These are phyloP conservation scores for Eubasilissa regina DNA, from an alignment of 1,140 invertebrate genomes.

Conservation along the genomic window DNA sequence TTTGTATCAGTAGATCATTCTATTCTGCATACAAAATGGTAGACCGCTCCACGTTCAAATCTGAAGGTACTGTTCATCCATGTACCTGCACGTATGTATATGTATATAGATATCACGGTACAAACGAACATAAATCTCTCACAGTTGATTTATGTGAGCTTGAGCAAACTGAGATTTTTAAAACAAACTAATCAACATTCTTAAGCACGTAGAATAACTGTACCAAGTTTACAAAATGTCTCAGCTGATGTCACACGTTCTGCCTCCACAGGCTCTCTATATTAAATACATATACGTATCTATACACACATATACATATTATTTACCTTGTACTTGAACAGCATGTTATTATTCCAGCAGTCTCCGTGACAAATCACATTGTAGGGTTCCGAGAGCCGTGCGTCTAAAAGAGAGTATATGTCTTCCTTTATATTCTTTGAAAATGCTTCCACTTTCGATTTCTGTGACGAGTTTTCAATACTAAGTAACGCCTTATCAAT, in stretches of 20 bases:
- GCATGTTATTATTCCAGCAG: conserved; percentile 73
- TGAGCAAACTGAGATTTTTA: not conserved
- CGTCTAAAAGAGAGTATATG: not conserved
- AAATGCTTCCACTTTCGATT: conserved; percentile 25
- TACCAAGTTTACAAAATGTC: not conserved
- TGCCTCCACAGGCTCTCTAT: not conserved
- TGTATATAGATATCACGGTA: too few relatives aligned
- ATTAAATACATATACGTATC: not conserved
- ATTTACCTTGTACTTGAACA: conserved; percentile 68
- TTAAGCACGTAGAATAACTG: not conserved
- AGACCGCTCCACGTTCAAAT: too few relatives aligned
- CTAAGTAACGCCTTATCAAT: not conserved
- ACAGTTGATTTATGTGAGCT: too few relatives aligned
- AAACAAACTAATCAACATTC: not conserved
- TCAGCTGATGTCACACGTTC: not conserved
- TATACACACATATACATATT: too few relatives aligned
- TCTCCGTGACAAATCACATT: conserved; percentile 73
- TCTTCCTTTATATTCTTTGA: not conserved
- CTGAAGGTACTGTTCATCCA: too few relatives aligned
- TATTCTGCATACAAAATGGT: too few relatives aligned
- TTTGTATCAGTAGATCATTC: too few relatives aligned
- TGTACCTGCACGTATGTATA: too few relatives aligned
- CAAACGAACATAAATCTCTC: too few relatives aligned
- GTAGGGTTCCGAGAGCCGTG: conserved; percentile 63
- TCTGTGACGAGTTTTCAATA: not conserved